Conservation (phyloP, 2,113 vertebrate species). For the Stegastes partitus region DNA sequence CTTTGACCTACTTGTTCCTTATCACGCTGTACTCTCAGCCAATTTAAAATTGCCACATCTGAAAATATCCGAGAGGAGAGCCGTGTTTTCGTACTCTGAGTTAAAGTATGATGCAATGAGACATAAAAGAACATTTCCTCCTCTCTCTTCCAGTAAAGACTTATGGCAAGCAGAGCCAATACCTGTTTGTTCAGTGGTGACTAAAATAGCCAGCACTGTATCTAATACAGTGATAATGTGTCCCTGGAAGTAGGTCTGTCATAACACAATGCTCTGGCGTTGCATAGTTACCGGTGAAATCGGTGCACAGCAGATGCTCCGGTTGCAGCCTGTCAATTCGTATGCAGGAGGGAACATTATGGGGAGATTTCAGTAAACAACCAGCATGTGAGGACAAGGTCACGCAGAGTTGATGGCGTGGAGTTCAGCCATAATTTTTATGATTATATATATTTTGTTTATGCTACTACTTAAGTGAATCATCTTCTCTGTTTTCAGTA, state of each 20-base stretch:
- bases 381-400: conserved; percentile 35
- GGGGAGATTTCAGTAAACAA: conserved; percentile 61
- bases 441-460: conserved; percentile 22
- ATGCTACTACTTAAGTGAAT: conserved; percentile 9
- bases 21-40: conserved; percentile 20
- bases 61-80: conserved; percentile 18
- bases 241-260: conserved; percentile 73
- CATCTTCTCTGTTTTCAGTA: conserved; percentile 32
- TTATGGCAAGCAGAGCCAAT: conserved; percentile 46
- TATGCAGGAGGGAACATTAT: conserved; percentile 58
- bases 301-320: conserved; percentile 72
- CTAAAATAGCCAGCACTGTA: conserved; percentile 59
- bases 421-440: conserved; percentile 23
- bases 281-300: conserved; percentile 74
- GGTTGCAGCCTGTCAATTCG: conserved; percentile 59
- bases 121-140: conserved; percentile 52
- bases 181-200: conserved; percentile 65
- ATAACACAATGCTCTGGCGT: conserved; percentile 73
- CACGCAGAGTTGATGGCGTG: conserved; percentile 33
- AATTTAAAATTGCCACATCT: conserved; percentile 35
- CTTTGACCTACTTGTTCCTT: conserved; percentile 66
- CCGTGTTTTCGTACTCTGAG: conserved; percentile 17
- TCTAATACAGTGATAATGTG: conserved; percentile 82
- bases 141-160: conserved; percentile 24
- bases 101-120: conserved; percentile 39